Evolutionary conservation across 2,113 vertebrate genomes (phyloP).

Genomic region (Amphiprion ocellaris): DNA sequence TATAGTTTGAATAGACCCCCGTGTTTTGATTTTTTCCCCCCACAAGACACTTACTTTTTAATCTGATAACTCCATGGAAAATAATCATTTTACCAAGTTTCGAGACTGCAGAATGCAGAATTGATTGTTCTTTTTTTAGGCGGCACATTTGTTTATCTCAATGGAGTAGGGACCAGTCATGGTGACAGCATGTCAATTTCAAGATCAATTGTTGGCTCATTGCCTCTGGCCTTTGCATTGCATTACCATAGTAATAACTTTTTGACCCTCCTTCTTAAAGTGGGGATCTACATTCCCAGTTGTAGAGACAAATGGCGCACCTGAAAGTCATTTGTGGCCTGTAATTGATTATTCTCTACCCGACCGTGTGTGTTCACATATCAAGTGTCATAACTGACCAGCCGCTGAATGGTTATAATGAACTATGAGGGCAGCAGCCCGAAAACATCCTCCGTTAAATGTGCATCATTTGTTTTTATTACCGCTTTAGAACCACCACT

Average conservation of each 20-base stretch:
- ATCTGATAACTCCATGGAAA: slow-evolving; percentile 70
- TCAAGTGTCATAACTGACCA: slow-evolving; percentile 23
- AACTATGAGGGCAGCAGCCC: background rate
- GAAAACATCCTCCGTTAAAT: background rate
- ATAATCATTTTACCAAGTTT: slow-evolving; percentile 73
- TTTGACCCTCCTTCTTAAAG: slow-evolving; percentile 73
- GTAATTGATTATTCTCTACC: slow-evolving; percentile 45
- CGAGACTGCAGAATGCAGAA: slow-evolving; percentile 43
- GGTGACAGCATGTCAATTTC: slow-evolving; percentile 85
- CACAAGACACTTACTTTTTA: slow-evolving; percentile 39
- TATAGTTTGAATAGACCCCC: background rate
- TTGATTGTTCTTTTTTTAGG: slow-evolving; percentile 76
- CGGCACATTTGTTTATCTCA: slow-evolving; percentile 81
- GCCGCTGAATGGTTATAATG: slow-evolving; percentile 4
- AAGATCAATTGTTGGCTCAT: slow-evolving; percentile 84
- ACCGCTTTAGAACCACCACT: background rate
- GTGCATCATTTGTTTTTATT: background rate
- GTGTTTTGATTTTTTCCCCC: background rate
- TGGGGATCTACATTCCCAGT: slow-evolving; percentile 50
- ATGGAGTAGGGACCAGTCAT: slow-evolving; percentile 68
- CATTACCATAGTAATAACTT: slow-evolving; percentile 86
- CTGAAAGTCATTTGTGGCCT: slow-evolving; percentile 55
- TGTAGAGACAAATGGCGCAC: slow-evolving; percentile 49
- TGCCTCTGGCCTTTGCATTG: slow-evolving; percentile 81
- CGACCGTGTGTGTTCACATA: slow-evolving; percentile 23